Evolutionary conservation across 2,888 invertebrate species (phyloP), one percentile per base, ranked within the genome.

Genomic region (Oeneis ivallda): DNA sequence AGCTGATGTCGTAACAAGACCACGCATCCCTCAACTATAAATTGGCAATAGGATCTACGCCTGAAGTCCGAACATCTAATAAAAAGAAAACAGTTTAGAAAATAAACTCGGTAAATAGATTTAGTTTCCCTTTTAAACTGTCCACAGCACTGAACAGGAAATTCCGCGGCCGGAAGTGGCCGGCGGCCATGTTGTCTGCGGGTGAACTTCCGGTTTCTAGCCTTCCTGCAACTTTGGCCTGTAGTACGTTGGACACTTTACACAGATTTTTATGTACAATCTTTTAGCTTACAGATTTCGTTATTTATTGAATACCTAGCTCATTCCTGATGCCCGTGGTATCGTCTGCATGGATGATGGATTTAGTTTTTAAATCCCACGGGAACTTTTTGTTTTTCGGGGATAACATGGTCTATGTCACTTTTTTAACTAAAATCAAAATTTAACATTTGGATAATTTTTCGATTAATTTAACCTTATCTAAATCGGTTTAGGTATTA

Each of bases 121-220:
- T 69, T 62, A 63, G 70, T 67, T 70, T 49, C 66, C 67, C 70
- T 71, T 72, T 74, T 74, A 73, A 71, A 70, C 71, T 70, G 72
- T 71, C 69, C 67, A 70, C 70, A 64, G 70, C 70, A 69, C 70
- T 70, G 73, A 73, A 68, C 73, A 74, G 77, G 75, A 76, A 74
- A 74, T 72, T 72, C 72, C 63, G 72, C 70, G 67, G 69, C 72
- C 81, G 86, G 85, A 84, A 79, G 82, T 80, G 81, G 82, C 84
- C 79, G 80, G 81, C 83, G 80, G 85, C 85, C 85, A 85, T 85
- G 84, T 85, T 85, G 86, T 84, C 82, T 82, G 83, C 80, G 78
- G 77, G 76, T 76, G 75, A 81, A 83, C 82, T 82, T 86, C 84
- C 85, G 84, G 76, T 78, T 78, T 77, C 75, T 70, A 78, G 73